Evolutionary conservation across 2,797 vertebrate genomes (phyloP).

Genomic region (Enteromius paludinosus): DNA sequence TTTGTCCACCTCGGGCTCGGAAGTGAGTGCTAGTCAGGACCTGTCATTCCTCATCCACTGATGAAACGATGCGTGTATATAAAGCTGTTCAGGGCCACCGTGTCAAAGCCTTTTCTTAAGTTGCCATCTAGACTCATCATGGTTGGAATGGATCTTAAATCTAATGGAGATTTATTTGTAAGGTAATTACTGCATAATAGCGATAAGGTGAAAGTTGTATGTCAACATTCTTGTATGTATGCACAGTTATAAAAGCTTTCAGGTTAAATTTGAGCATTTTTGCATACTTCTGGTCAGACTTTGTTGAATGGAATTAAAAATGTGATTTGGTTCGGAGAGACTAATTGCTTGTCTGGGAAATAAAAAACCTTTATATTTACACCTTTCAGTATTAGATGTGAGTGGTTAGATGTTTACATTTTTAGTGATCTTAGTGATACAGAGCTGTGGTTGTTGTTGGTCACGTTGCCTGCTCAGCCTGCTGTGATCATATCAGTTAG

Average conservation of each 20-base stretch:
- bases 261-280: not conserved
- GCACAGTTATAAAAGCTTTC: too few species aligned
- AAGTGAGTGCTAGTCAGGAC: not conserved
- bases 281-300: not conserved
- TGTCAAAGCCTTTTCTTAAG: not conserved
- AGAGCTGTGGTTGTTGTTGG: not conserved
- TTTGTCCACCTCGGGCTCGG: not conserved
- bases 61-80: not conserved
- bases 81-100: not conserved
- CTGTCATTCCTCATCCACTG: conserved; percentile 32
- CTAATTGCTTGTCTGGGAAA: too few species aligned
- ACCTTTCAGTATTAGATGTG: not conserved
- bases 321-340: not conserved
- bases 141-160: not conserved
- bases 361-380: too few species aligned
- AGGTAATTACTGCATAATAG: not conserved
- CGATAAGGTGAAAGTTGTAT: not conserved
- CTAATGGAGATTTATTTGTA: not conserved
- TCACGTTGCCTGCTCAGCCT: not conserved
- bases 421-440: not conserved
- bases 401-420: not conserved
- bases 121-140: not conserved
- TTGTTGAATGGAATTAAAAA: not conserved
- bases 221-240: not conserved
- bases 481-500: conserved; percentile 4